A percentile compares a stretch with the other conserved stretches of the same genome.
Conservation (phyloP, 2,797 vertebrate species). For the Taenioides sp. region DNA sequence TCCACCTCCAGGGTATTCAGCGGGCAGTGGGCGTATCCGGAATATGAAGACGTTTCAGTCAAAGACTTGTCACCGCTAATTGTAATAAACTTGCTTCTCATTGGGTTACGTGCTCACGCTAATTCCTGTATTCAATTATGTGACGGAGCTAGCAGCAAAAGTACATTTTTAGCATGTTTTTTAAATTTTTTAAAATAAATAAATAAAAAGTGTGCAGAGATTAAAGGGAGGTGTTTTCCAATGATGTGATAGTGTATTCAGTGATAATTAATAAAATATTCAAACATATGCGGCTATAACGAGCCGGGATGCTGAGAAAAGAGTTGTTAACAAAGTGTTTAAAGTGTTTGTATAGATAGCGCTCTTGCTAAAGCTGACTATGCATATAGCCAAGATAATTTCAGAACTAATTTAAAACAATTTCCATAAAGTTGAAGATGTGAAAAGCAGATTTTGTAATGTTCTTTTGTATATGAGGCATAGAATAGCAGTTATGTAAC, state of each 20-base stretch:
- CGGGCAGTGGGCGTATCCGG: neutral
- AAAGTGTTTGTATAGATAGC: neutral
- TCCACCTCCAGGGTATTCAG: slow-evolving; percentile 8
- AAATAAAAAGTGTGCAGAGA: neutral
- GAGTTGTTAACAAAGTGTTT: neutral
- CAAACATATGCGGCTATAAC: slow-evolving; percentile 9
- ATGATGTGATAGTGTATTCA: slow-evolving; percentile 11
- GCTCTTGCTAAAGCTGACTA: neutral
- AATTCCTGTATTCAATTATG: slow-evolving; percentile 4
- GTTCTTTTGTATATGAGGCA: too few relatives aligned
- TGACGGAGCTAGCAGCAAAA: neutral
- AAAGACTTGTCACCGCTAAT: slow-evolving; percentile 30
- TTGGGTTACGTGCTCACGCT: slow-evolving; percentile 13
- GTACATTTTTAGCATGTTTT: neutral
- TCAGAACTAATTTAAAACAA: too few relatives aligned
- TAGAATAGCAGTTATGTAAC: too few relatives aligned
- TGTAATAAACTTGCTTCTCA: slow-evolving; percentile 9
- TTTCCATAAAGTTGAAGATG: too few relatives aligned
- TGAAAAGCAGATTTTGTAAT: too few relatives aligned
- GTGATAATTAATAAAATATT: slow-evolving; percentile 26
- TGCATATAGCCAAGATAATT: too few relatives aligned
- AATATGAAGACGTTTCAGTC: slow-evolving; percentile 28
- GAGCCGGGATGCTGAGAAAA: neutral
- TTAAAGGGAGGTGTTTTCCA: slow-evolving; percentile 2
- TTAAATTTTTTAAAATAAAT: neutral